Evolutionary conservation across 2,797 vertebrate species (phyloP), one percentile per base, ranked within the genome.

Genomic region (Argya squamiceps): DNA sequence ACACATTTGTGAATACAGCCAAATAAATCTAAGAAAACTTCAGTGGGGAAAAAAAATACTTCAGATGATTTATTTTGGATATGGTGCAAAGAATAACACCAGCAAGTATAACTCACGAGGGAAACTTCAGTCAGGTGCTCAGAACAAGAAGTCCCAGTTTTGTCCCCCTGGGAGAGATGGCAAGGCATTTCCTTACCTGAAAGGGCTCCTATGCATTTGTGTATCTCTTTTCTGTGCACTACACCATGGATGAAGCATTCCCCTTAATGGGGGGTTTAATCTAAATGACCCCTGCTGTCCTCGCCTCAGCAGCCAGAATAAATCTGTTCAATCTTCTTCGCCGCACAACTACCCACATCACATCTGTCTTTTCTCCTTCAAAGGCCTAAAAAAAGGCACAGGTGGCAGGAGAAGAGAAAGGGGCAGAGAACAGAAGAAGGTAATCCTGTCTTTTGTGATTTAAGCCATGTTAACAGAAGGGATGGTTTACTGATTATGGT

Each of bases 371-470:
- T 69, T 39, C 77, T 30, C 65, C 65, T 84, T 43, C 69, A 71
- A 83, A 95, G 67, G 75, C 52, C 50, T 44, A 24, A 88, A 74
- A 60, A 78, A 76, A 70, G 56, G 75, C 73, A 73, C 46, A 91
- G 58, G 65, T 67, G 34, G 34, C 36, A 68, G 70, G 30, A 62
- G 55, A 29, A 24, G 30, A 23, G 26, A 21, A 23, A 34, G 59
- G 34, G 11, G 69, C 17, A 23, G 52, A 47, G 80, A 56, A 30
- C 16, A 84, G 60, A 56, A 73, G 59, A 13, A 67, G 41, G 83
- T 41, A 97, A 93, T 82, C 44, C 67, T 64, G 76, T 34, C 81
- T 91, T 71, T 89, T 84, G 68, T 86, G 88, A 91, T 96, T 94
- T 87, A 92, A 87, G 77, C 79, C 90, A 68, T 14, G 60, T 60